Conservation (phyloP, 2,888 invertebrate genomes). For the Limnephilus marmoratus region DNA sequence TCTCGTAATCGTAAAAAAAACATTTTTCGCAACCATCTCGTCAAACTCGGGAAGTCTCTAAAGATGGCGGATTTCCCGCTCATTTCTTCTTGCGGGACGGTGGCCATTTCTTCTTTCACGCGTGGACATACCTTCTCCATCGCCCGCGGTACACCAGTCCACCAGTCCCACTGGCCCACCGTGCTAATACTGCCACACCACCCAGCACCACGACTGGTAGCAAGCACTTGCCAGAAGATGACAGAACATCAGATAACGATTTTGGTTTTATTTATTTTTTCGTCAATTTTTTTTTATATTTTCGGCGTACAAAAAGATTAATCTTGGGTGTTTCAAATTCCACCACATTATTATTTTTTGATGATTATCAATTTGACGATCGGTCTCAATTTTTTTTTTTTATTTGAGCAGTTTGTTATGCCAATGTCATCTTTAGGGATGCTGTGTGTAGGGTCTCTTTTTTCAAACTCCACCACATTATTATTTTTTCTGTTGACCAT, state of each 20-base stretch:
- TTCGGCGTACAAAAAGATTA: no score
- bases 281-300: no score
- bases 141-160: neutral
- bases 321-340: no score
- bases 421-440: no score
- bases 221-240: neutral
- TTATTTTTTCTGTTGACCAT: no score
- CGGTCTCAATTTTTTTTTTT: no score
- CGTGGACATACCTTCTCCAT: neutral
- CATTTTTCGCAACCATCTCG: neutral
- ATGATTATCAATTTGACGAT: no score
- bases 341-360: no score
- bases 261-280: no score
- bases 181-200: neutral
- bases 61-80: constrained; percentile 34
- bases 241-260: neutral
- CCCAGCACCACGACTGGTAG: neutral
- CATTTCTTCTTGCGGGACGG: constrained; percentile 16
- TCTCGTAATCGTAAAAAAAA: neutral
- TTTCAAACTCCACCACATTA: no score
- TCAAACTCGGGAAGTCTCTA: neutral
- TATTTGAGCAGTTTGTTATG: no score
- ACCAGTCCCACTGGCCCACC: neutral
- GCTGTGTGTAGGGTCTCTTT: no score
- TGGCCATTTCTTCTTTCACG: constrained; percentile 25